Conservation (phyloP, 2,888 invertebrate species). For the Tinea pellionella region DNA sequence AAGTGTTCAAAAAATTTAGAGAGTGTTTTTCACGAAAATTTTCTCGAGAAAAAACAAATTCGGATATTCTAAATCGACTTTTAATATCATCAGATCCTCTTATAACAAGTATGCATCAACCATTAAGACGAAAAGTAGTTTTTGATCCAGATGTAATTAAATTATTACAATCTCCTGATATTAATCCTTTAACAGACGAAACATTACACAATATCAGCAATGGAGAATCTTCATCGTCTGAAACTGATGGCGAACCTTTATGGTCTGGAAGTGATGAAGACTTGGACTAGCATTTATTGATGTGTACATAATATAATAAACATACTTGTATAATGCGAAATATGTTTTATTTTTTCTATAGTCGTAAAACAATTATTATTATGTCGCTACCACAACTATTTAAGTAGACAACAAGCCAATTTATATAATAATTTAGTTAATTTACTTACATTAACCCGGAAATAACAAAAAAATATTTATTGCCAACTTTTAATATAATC, state of each 20-base stretch:
- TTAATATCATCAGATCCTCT: slow-evolving; percentile 1
- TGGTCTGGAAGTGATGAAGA: not conserved
- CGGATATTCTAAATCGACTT: slow-evolving; percentile 4
- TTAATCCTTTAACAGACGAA: not conserved
- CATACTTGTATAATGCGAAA: slow-evolving; percentile 4
- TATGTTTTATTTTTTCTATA: slow-evolving; percentile 1
- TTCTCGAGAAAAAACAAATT: slow-evolving; percentile 1
- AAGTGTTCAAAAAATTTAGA: not conserved
- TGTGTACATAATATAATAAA: not conserved
- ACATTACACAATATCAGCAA: slow-evolving; percentile 1
- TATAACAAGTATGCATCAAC: slow-evolving; percentile 1
- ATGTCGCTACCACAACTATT: not conserved
- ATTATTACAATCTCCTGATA: not conserved
- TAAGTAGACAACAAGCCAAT: not conserved
- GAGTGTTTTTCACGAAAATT: not conserved
- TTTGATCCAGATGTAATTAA: slow-evolving; percentile 2
- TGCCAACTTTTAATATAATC: slow-evolving; percentile 4
- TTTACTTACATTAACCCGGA: not conserved
- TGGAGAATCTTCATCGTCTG: slow-evolving; percentile 1
- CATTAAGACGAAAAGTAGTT: slow-evolving; percentile 1
- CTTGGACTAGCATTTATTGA: not conserved
- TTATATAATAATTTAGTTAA: not conserved
- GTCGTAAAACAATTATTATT: not conserved
- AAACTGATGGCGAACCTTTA: slow-evolving; percentile 2
- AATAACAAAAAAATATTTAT: not conserved